Conservation (phyloP, 2,113 vertebrate genomes). For the Proterorhinus semilunaris region DNA sequence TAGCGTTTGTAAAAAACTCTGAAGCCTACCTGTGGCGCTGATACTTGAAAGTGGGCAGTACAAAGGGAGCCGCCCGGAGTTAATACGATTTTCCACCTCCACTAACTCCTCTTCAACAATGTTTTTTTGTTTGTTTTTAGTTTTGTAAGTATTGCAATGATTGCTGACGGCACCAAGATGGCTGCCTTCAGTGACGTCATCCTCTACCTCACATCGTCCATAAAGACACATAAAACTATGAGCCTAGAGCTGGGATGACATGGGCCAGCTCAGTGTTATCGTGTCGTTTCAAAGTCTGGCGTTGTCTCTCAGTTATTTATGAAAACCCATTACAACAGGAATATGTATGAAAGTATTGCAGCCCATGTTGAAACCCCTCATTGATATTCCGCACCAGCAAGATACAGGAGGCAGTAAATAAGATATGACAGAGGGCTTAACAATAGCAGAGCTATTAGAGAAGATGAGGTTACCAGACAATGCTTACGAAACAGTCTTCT, state of each 20-base stretch:
- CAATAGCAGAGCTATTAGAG: slow-evolving; percentile 11
- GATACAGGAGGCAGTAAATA: slow-evolving; percentile 42
- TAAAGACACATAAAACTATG: not conserved
- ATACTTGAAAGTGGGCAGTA: not conserved
- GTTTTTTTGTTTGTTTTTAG: slow-evolving; percentile 31
- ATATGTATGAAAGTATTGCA: slow-evolving; percentile 62
- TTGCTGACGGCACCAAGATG: slow-evolving; percentile 49
- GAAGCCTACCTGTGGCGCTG: not conserved
- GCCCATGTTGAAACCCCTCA: slow-evolving; percentile 38
- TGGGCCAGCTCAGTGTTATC: slow-evolving; percentile 1
- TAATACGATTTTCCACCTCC: not conserved
- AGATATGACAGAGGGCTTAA: slow-evolving; percentile 37
- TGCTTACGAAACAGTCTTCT: not conserved
- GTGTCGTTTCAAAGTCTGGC: slow-evolving; percentile 34
- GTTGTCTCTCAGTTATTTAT: slow-evolving; percentile 32
- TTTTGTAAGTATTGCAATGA: slow-evolving; percentile 31
- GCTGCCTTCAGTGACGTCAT: slow-evolving; percentile 55
- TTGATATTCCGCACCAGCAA: slow-evolving; percentile 37
- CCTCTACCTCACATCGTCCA: slow-evolving; percentile 27
- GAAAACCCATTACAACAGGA: slow-evolving; percentile 54
- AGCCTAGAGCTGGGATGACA: slow-evolving; percentile 9
- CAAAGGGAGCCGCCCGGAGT: not conserved
- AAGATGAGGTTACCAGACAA: slow-evolving; percentile 4
- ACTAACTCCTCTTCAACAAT: not conserved
- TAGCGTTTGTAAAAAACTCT: not conserved